A percentile compares a stretch with the other conserved stretches of the same genome.
These are phyloP conservation scores for Leptodirus hochenwartii DNA, from an alignment of 2,888 invertebrate species.

Conservation along the genomic window DNA sequence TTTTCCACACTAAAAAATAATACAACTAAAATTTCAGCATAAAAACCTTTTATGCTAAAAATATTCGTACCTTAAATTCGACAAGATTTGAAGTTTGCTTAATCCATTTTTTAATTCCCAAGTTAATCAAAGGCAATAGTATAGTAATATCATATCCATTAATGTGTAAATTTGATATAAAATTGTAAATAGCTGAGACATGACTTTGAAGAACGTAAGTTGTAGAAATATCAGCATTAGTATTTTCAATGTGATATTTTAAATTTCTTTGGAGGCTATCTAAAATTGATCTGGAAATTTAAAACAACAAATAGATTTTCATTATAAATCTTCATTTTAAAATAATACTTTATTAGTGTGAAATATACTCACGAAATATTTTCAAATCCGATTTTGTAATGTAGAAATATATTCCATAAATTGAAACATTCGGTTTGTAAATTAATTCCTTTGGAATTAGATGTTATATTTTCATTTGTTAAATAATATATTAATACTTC, in stretches of 20 bases:
- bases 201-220: conserved; percentile 37
- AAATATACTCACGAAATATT: conserved; percentile 23
- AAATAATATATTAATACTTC: conserved; percentile 36
- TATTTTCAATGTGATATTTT: conserved; percentile 37
- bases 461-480: conserved; percentile 30
- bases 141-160: conserved; percentile 9
- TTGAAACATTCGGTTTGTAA: conserved; percentile 46
- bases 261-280: conserved; percentile 36
- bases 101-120: conserved; percentile 30
- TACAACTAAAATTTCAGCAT: background rate
- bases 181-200: conserved; percentile 34
- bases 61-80: background rate
- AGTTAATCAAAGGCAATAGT: conserved; percentile 11
- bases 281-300: conserved; percentile 24
- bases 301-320: conserved; percentile 5
- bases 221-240: conserved; percentile 29
- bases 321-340: conserved; percentile 4
- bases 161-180: conserved; percentile 21
- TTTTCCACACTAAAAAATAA: conserved; percentile 24
- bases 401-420: conserved; percentile 35
- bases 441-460: conserved; percentile 32
- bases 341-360: background rate
- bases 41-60: conserved; percentile 7
- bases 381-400: conserved; percentile 32
- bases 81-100: no score